Evolutionary conservation across 2,113 vertebrate genomes (phyloP).

Genomic region (Stomatorhinus ivindoensis): DNA sequence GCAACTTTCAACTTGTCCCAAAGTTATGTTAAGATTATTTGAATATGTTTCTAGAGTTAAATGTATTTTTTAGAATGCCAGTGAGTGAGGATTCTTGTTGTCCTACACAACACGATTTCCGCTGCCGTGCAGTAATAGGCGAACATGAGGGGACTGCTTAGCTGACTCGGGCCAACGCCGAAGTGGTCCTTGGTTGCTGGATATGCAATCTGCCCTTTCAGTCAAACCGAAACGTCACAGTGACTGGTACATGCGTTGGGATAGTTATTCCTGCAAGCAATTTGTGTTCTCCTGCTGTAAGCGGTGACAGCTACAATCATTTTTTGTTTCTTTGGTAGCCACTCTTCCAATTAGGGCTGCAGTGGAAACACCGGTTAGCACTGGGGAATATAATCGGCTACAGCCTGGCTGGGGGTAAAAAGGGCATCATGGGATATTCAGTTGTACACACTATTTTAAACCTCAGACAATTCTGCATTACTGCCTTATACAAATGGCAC

Average conservation of each 20-base stretch:
- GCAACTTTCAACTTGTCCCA: not conserved
- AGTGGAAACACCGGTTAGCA: not conserved
- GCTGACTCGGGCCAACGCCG: not conserved
- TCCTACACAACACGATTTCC: not conserved
- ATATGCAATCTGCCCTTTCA: slow-evolving; percentile 5
- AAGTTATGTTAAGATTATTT: not conserved
- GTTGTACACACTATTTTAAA: not conserved
- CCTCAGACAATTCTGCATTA: not conserved
- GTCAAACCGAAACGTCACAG: not conserved
- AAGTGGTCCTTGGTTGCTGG: not conserved
- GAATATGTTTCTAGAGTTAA: not conserved
- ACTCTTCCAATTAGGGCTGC: not conserved
- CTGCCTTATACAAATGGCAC: not conserved
- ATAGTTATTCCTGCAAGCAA: not conserved
- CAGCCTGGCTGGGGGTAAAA: not conserved
- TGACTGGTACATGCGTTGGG: not conserved
- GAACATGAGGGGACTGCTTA: not conserved
- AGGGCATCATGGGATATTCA: not conserved
- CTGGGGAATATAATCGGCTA: not conserved
- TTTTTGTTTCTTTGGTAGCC: not conserved
- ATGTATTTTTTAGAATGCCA: not conserved
- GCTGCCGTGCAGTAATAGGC: not conserved
- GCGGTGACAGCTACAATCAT: not conserved
- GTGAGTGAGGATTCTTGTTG: not conserved
- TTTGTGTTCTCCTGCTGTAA: not conserved